These are phyloP conservation scores for Bruchidius siliquastri DNA, from an alignment of 2,888 invertebrate species.

Conservation along the genomic window DNA sequence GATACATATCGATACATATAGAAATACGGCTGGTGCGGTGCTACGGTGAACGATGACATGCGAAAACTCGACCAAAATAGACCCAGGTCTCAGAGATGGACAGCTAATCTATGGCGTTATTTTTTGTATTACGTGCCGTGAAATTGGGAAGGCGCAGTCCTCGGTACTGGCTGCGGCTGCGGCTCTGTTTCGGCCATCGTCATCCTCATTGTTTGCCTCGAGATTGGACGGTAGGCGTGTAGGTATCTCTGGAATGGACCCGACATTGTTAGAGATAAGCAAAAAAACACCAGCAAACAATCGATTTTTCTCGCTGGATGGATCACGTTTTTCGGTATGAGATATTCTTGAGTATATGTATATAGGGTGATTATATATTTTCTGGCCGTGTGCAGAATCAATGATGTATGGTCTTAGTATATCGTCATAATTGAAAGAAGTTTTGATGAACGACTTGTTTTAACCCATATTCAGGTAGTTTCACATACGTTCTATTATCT, in stretches of 20 bases:
- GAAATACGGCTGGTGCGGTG: neutral
- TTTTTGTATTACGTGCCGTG: slow-evolving; percentile 4
- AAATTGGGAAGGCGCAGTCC: slow-evolving; percentile 3
- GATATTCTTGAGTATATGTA: neutral
- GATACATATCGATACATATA: neutral
- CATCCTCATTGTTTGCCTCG: slow-evolving; percentile 1
- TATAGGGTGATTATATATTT: too few species aligned
- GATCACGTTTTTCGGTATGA: neutral
- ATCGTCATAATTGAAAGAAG: too few species aligned
- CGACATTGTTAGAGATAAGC: slow-evolving; percentile 1
- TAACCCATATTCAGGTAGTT: too few species aligned
- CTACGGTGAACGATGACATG: neutral
- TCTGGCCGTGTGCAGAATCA: too few species aligned
- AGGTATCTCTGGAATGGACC: neutral
- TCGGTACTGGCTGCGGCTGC: neutral
- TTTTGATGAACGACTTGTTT: too few species aligned
- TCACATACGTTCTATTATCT: too few species aligned
- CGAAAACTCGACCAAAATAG: neutral
- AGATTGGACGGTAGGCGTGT: slow-evolving; percentile 4
- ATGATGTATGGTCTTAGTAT: too few species aligned
- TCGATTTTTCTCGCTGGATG: neutral
- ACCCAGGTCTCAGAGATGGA: neutral
- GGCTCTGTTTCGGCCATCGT: slow-evolving; percentile 3
- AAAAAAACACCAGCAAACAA: neutral
- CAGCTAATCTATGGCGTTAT: slow-evolving; percentile 4